phyloP scores from a whole-genome alignment of 2,888 invertebrate genomes.

The Rhyacophila evoluta region DNA sequence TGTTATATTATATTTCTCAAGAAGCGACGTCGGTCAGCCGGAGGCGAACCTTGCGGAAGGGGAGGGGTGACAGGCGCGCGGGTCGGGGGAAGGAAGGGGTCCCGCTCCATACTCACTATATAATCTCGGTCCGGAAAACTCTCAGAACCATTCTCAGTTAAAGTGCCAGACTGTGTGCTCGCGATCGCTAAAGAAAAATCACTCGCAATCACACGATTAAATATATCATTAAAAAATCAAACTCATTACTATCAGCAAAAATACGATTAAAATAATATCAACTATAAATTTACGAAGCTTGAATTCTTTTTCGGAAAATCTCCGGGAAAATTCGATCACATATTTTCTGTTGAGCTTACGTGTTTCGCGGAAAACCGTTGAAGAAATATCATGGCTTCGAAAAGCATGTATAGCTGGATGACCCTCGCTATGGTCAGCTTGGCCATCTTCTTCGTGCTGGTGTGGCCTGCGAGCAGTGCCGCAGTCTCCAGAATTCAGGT shows the following conservation, averaged over 20 bases:
- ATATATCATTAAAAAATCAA: too few species aligned
- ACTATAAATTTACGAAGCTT: background rate
- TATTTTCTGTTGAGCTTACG: background rate
- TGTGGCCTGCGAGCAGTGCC: slow-evolving; percentile 16
- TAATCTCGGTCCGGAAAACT: slow-evolving; percentile 5
- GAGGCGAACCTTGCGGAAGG: background rate
- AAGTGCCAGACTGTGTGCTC: background rate
- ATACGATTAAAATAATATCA: too few species aligned
- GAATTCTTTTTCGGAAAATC: background rate
- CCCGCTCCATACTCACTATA: background rate
- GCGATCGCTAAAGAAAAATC: background rate
- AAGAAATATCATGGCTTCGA: background rate
- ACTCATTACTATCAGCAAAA: too few species aligned
- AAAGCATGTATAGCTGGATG: background rate
- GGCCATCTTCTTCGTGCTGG: background rate
- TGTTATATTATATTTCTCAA: background rate
- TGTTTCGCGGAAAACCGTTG: background rate
- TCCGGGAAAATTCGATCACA: background rate
- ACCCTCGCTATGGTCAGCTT: slow-evolving; percentile 12
- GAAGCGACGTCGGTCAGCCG: background rate
- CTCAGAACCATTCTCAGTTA: background rate
- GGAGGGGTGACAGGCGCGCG: background rate
- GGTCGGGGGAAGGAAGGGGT: background rate
- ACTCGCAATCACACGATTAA: background rate
- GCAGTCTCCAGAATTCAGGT: slow-evolving; percentile 14